phyloP scores from a whole-genome alignment of 1,140 invertebrate genomes.

The Heliconius hermathena region DNA sequence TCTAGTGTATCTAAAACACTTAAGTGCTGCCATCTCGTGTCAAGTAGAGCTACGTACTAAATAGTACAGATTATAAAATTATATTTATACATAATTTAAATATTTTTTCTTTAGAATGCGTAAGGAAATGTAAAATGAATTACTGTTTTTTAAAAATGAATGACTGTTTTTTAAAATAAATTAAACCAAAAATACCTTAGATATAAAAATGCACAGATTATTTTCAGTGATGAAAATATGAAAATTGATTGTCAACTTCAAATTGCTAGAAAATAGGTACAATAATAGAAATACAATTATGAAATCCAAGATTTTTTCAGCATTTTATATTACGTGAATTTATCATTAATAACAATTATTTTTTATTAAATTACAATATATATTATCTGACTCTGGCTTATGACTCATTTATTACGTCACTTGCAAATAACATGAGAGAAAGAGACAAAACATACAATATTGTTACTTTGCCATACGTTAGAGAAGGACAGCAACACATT shows the following conservation, averaged over 20 bases:
- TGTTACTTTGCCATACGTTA: not conserved
- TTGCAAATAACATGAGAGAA: conserved; percentile 10
- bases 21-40: conserved; percentile 35
- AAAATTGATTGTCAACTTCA: not conserved
- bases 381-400: conserved; percentile 35
- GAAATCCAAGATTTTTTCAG: too few species aligned
- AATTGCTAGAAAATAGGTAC: not conserved
- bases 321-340: not conserved
- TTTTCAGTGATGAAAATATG: not conserved
- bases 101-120: not conserved
- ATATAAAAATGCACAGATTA: not conserved
- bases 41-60: conserved; percentile 22
- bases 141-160: too few species aligned
- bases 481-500: conserved; percentile 32
- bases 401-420: conserved; percentile 48
- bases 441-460: not conserved
- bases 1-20: not conserved
- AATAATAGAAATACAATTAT: too few species aligned
- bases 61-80: not conserved
- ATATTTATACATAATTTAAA: not conserved
- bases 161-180: not conserved
- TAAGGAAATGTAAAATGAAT: too few species aligned
- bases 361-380: not conserved
- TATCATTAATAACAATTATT: not conserved
- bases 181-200: not conserved